These are phyloP conservation scores for Tiaroga cobitis DNA, from an alignment of 2,797 vertebrate genomes.

Conservation along the genomic window DNA sequence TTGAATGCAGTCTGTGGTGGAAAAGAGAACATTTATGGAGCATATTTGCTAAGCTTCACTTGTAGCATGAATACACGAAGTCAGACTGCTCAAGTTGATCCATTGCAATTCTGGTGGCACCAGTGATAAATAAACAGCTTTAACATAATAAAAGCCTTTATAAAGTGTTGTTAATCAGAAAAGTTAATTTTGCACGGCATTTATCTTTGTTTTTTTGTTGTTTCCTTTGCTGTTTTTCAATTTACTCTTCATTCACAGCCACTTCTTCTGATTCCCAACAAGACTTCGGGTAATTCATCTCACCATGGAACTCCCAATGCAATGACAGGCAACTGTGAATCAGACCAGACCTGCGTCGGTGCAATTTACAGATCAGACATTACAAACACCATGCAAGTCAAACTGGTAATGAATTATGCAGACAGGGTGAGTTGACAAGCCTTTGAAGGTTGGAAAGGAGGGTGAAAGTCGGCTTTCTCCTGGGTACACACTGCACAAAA, in stretches of 20 bases:
- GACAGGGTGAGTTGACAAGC: slow-evolving; percentile 34
- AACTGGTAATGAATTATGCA: slow-evolving; percentile 50
- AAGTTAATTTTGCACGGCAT: background rate
- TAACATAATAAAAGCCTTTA: background rate
- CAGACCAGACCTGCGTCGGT: slow-evolving; percentile 19
- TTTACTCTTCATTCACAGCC: slow-evolving; percentile 12
- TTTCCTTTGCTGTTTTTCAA: background rate
- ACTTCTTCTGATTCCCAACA: slow-evolving; percentile 14
- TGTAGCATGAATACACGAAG: background rate
- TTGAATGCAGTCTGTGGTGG: background rate
- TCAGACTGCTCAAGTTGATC: background rate
- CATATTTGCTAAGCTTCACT: background rate
- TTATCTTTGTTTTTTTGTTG: slow-evolving; percentile 1
- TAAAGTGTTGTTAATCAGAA: background rate
- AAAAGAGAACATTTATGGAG: slow-evolving; percentile 1
- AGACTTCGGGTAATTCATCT: slow-evolving; percentile 31
- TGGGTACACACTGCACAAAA: slow-evolving; percentile 16
- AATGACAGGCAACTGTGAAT: slow-evolving; percentile 38
- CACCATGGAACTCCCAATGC: slow-evolving; percentile 18
- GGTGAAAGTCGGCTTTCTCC: slow-evolving; percentile 24
- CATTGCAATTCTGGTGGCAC: background rate
- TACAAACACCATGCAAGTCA: slow-evolving; percentile 36
- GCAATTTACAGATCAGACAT: slow-evolving; percentile 41
- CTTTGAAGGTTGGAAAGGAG: slow-evolving; percentile 47
- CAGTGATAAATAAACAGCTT: background rate